phyloP scores from a whole-genome alignment of 2,888 invertebrate species.

The Mystacides longicornis region DNA sequence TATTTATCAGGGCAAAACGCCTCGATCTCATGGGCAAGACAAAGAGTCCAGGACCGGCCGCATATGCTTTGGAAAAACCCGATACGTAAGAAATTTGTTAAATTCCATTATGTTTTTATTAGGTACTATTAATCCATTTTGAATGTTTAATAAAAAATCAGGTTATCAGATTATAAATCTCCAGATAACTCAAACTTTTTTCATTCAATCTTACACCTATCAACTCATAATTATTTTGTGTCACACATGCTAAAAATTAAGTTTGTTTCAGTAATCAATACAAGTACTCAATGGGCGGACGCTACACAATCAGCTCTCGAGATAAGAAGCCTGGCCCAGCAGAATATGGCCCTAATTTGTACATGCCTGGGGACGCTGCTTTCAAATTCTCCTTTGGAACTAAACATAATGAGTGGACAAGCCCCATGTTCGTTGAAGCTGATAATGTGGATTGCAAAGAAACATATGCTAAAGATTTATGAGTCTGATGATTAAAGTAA shows the following conservation, averaged over 20 bases:
- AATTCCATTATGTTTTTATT: not conserved
- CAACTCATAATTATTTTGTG: no score
- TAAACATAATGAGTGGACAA: slow-evolving; percentile 46
- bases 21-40: slow-evolving; percentile 34
- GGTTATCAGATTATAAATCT: no score
- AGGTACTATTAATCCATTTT: no score
- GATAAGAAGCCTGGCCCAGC: slow-evolving; percentile 38
- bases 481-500: no score
- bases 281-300: slow-evolving; percentile 9
- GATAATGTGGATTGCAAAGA: slow-evolving; percentile 48
- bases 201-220: no score
- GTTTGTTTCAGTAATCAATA: slow-evolving; percentile 1
- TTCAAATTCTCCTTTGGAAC: slow-evolving; percentile 55
- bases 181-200: no score
- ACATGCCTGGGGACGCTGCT: slow-evolving; percentile 40
- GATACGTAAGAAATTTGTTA: not conserved
- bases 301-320: slow-evolving; percentile 27
- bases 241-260: no score
- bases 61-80: slow-evolving; percentile 31
- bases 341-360: slow-evolving; percentile 45
- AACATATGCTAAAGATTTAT: no score
- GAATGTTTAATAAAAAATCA: no score
- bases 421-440: slow-evolving; percentile 51
- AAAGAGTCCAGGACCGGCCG: slow-evolving; percentile 47
- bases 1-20: slow-evolving; percentile 28